Evolutionary conservation across 2,797 vertebrate genomes (phyloP).

Genomic region (Danionella dracula): DNA sequence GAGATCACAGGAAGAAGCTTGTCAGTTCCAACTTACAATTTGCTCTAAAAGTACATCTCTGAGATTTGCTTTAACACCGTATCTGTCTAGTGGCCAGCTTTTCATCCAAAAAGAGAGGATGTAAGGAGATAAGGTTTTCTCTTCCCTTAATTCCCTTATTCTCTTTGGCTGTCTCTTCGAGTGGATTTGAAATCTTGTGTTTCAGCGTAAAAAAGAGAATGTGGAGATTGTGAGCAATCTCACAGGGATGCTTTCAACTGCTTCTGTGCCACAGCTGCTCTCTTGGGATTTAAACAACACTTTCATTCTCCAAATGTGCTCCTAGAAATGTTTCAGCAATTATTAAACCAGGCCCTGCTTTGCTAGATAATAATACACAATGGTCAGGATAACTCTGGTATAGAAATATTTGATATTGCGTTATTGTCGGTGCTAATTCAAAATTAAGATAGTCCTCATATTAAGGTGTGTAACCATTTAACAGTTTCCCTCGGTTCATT

Average conservation of each 20-base stretch:
- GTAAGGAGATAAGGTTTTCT: conserved; percentile 53
- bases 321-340: conserved; percentile 30
- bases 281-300: conserved; percentile 18
- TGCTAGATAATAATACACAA: conserved; percentile 19
- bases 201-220: conserved; percentile 28
- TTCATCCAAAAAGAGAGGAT: conserved; percentile 62
- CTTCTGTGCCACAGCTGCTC: conserved; percentile 38
- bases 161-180: conserved; percentile 51
- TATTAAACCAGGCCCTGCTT: conserved; percentile 13
- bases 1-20: conserved; percentile 61
- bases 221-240: conserved; percentile 28
- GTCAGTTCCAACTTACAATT: conserved; percentile 60
- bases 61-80: conserved; percentile 68
- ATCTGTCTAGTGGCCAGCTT: conserved; percentile 52
- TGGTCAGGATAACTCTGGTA: neutral
- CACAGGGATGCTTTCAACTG: conserved; percentile 38
- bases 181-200: conserved; percentile 53
- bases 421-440: conserved; percentile 19
- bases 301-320: conserved; percentile 39
- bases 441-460: conserved; percentile 15
- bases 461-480: neutral
- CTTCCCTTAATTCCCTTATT: conserved; percentile 28
- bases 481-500: conserved; percentile 6
- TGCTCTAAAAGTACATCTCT: conserved; percentile 63
- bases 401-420: conserved; percentile 21